phyloP scores from a whole-genome alignment of 2,888 invertebrate genomes.

The Pyralis farinalis region DNA sequence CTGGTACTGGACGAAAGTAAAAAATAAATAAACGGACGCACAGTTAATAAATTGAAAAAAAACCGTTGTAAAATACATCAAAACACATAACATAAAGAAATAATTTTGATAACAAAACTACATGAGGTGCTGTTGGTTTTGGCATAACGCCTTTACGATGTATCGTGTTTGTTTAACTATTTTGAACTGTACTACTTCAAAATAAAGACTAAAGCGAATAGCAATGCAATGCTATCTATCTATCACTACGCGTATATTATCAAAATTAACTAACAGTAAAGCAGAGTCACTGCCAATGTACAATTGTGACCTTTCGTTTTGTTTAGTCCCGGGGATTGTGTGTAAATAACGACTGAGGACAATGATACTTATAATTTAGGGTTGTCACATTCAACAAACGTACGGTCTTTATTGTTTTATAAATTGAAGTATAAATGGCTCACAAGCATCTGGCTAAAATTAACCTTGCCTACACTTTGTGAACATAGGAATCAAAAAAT shows the following conservation, averaged over 20 bases:
- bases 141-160: neutral
- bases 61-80: too few species aligned
- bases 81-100: too few species aligned
- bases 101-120: neutral
- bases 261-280: constrained; percentile 35
- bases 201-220: neutral
- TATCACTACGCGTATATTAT: constrained; percentile 29
- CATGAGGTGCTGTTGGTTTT: neutral
- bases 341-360: neutral
- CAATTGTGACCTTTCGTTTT: constrained; percentile 24
- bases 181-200: neutral
- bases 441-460: too few species aligned
- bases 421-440: too few species aligned
- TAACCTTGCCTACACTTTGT: too few species aligned
- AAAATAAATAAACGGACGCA: too few species aligned
- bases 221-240: constrained; percentile 4
- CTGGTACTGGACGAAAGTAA: too few species aligned
- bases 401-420: too few species aligned
- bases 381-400: too few species aligned
- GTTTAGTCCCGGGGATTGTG: neutral
- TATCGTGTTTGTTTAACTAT: neutral
- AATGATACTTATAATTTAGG: too few species aligned
- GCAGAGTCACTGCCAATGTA: constrained; percentile 39
- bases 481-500: too few species aligned
- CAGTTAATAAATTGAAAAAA: too few species aligned